Percentiles rank a stretch among this genome's conserved stretches.
Evolutionary conservation across 2,888 invertebrate species (phyloP).

Genomic region (Cryptophagus acutangulus): DNA sequence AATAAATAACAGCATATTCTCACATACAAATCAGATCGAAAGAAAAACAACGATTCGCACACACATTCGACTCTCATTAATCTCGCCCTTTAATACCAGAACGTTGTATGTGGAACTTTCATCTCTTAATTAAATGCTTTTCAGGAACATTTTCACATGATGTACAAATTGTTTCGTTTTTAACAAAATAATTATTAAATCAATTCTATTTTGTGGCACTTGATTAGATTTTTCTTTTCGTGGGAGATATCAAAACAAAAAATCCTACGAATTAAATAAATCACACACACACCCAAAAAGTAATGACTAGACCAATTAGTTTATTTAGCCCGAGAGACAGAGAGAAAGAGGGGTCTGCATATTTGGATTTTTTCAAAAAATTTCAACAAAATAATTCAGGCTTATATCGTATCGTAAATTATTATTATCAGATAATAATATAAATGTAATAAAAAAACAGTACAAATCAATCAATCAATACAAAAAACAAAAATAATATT

Average conservation of each 20-base stretch:
- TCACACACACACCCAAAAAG: constrained; percentile 28
- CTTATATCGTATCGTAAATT: too few species aligned
- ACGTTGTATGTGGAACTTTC: constrained; percentile 33
- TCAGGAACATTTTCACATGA: constrained; percentile 49
- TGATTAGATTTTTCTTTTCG: too few species aligned
- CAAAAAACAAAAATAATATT: too few species aligned
- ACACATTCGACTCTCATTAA: constrained; percentile 43
- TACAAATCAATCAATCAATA: too few species aligned
- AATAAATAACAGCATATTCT: constrained; percentile 23
- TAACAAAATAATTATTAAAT: neutral
- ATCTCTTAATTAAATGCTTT: constrained; percentile 51
- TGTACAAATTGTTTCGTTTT: constrained; percentile 18
- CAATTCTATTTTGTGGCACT: constrained; percentile 43
- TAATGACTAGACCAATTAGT: constrained; percentile 42
- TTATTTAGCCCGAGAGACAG: constrained; percentile 41
- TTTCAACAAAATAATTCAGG: too few species aligned
- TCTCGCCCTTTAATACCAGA: constrained; percentile 50
- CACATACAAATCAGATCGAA: constrained; percentile 37
- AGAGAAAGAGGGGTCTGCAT: too few species aligned
- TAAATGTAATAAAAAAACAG: too few species aligned
- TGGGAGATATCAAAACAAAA: constrained; percentile 48
- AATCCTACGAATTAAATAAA: constrained; percentile 13
- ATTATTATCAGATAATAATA: too few species aligned
- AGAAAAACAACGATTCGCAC: too few species aligned
- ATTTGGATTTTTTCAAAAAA: too few species aligned